Base-by-base conservation (phyloP, 2,797 vertebrate species). In the Lemur catta region DNA sequence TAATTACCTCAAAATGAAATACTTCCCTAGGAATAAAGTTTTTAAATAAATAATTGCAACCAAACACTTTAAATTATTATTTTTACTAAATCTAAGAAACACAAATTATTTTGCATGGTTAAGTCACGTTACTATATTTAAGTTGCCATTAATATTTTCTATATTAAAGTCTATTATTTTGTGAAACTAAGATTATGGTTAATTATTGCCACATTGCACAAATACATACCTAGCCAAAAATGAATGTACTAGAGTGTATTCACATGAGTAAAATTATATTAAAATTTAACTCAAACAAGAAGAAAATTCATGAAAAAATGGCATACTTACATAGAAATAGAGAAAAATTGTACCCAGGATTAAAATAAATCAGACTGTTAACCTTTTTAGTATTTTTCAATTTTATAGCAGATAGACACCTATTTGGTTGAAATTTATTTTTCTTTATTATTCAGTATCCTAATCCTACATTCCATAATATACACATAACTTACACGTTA, bases 1-100 rank as follows among this genome's bases (percentile, higher is more conserved):
- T 26, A 94, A 84, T 72, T 57, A 72, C 46, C 28, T 72, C 63
- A 65, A 63, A 84, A 76, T 71, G 72, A 50, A 92, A 84, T 50
- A 48, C 13, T 55, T 96, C 35, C n/a, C 20, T 41, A 50, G 38
- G 33, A 89, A 65, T 79, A 72, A 72, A 78, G 41, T 92, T 88
- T 55, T 57, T 24, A 57, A 57, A 10, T 30, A 61, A 92, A 65
- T 88, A n/a, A 84, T 33, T 92, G 63, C 33, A 84, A 79, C 14
- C 41, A 7, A 88, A 65, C 15, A 91, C 22, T 61, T 94, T 46
- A 59, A 69, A 82, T 17, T 52, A 91, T n/a, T 63, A 41, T 46
- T 71, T 94, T 92, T 88, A 84, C 38, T 48, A 72, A 84, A 52
- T 84, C 20, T 78, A 48, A 89, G 26, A 94, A 79, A 63, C 74